Evolutionary conservation across 2,113 vertebrate species (phyloP).

Genomic region (Hyla sarda): DNA sequence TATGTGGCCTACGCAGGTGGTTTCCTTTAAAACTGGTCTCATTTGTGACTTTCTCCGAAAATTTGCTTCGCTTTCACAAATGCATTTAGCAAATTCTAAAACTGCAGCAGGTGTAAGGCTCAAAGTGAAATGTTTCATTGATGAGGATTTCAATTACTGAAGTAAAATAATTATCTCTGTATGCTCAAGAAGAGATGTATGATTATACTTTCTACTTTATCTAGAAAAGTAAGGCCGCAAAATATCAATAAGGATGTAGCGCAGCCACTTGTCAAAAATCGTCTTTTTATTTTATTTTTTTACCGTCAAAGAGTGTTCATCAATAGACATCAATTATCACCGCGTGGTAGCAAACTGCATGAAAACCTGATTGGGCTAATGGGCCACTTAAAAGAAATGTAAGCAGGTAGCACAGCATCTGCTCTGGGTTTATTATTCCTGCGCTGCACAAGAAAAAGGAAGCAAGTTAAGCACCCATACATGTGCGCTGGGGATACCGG

Average conservation of each 20-base stretch:
- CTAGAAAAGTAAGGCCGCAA: neutral
- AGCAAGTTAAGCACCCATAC: slow-evolving; percentile 4
- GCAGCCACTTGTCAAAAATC: neutral
- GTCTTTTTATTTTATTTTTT: neutral
- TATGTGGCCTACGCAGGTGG: neutral
- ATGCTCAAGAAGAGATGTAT: slow-evolving; percentile 21
- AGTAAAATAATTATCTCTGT: slow-evolving; percentile 37
- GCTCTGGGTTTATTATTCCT: neutral
- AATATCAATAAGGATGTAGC: slow-evolving; percentile 24
- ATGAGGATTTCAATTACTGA: slow-evolving; percentile 44
- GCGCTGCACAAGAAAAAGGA: neutral
- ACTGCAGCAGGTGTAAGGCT: slow-evolving; percentile 23
- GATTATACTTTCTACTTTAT: slow-evolving; percentile 35
- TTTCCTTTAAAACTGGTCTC: slow-evolving; percentile 21
- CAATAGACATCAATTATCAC: slow-evolving; percentile 46
- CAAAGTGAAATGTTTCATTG: slow-evolving; percentile 30
- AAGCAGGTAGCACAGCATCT: slow-evolving; percentile 25
- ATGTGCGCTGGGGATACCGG: neutral
- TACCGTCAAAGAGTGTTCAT: neutral
- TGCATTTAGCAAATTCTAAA: slow-evolving; percentile 17
- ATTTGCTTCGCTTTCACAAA: neutral
- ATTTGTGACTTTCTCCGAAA: neutral
- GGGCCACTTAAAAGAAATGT: slow-evolving; percentile 37
- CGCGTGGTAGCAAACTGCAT: neutral
- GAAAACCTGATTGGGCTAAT: slow-evolving; percentile 42